phyloP scores from a whole-genome alignment of 2,113 vertebrate genomes.

The Ornithorhynchus anatinus region DNA sequence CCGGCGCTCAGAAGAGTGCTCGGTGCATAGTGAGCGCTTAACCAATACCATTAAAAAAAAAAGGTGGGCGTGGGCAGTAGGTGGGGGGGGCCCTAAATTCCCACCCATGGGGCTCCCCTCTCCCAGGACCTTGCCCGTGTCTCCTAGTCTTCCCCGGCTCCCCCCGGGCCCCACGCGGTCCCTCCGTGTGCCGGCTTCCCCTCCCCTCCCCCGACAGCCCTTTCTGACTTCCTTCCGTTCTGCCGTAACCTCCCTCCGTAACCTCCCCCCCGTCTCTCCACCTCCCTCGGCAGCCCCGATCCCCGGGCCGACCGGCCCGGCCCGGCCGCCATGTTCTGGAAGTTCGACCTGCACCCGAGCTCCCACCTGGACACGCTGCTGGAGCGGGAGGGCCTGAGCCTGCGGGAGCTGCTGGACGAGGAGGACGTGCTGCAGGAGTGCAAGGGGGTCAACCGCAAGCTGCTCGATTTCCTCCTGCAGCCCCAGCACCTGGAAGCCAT shows the following conservation, averaged over 20 bases:
- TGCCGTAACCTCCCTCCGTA: neutral
- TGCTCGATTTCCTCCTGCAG: slow-evolving; percentile 69
- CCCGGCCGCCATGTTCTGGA: slow-evolving; percentile 76
- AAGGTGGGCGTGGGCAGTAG: neutral
- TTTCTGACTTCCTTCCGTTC: neutral
- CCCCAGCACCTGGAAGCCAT: slow-evolving; percentile 69
- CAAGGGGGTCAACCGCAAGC: slow-evolving; percentile 70
- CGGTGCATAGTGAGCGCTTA: too few species aligned
- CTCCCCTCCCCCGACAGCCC: neutral
- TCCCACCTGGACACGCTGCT: slow-evolving; percentile 72
- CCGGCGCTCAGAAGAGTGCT: too few species aligned
- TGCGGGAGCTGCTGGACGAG: slow-evolving; percentile 70
- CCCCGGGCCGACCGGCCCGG: neutral
- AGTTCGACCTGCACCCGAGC: slow-evolving; percentile 74
- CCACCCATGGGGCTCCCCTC: neutral
- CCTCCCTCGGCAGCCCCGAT: neutral
- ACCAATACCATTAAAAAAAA: too few species aligned
- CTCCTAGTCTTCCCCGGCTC: neutral
- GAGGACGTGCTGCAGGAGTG: slow-evolving; percentile 75
- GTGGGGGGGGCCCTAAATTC: neutral
- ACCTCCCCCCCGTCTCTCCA: neutral
- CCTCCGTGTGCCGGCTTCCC: too few species aligned
- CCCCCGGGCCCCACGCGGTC: neutral
- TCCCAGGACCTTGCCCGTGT: neutral
- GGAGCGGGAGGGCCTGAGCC: slow-evolving; percentile 69